Evolutionary conservation across 2,113 vertebrate species (phyloP), one percentile per base, ranked within the genome.

Genomic region (Osmerus eperlanus): DNA sequence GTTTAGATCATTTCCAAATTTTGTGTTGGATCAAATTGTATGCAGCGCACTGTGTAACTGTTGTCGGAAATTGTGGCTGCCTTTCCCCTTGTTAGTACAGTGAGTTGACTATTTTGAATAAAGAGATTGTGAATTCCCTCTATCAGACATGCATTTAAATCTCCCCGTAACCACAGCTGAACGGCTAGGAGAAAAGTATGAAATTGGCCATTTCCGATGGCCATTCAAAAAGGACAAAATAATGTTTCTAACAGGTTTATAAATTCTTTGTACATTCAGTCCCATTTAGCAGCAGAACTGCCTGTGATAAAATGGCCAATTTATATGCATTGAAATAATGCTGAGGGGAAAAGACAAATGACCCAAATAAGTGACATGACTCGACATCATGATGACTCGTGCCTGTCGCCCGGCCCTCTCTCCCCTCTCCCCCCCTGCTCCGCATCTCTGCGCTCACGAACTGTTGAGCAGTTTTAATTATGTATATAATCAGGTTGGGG

Each of bases 401-500:
- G 82, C 85, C 87, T 89, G 86, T 90, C 86, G 80, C 83, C 85
- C 85, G 78, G 77, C 86, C 83, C 29, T 77, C 75, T 61, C 81
- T 73, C 75, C 61, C 65, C 81, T 71, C 75, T 58, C 65, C 19
- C 73, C 78, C 82, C 81, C 73, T 73, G 80, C 83, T 86, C 79
- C 16, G 61, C 74, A 73, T 84, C 83, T 60, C 85, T 69, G 81
- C 84, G 84, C 87, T 86, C 84, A 83, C 86, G 80, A 92, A 90
- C 89, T 91, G 89, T 89, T 91, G 88, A 91, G 70, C 87, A 83
- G 80, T 92, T 93, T 92, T 93, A 93, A 93, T 93, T 93, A 92
- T 88, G 92, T 90, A 91, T 91, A 91, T 93, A 93, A 92, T 93
- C 92, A 92, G 91, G 89, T 90, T 89, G 88, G 90, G 92, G 92